A percentile compares a stretch with the other conserved stretches of the same genome.
Evolutionary conservation across 92 coral and sea anemone genomes (phyloP).

Genomic region (Virgularia gustaviana): DNA sequence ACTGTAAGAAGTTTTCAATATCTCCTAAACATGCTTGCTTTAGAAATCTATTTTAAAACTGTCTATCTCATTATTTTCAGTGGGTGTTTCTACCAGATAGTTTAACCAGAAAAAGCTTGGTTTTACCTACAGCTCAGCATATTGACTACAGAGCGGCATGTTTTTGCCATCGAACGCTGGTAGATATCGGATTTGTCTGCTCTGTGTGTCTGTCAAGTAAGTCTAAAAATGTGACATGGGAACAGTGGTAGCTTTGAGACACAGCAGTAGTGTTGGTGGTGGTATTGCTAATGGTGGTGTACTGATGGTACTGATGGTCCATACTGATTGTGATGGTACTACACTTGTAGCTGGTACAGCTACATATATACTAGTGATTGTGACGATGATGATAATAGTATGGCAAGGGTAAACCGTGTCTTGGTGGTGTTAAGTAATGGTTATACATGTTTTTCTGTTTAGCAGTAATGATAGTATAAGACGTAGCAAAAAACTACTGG

Average conservation of each 20-base stretch:
- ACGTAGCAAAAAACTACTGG: too few species aligned
- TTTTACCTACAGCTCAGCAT: constrained; percentile 80
- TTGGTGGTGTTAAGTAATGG: too few species aligned
- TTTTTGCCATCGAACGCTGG: constrained; percentile 88
- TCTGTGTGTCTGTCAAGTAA: constrained; percentile 98
- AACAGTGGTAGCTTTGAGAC: not conserved
- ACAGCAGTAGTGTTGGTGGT: not conserved
- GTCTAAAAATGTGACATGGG: too few species aligned
- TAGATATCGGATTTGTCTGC: constrained; percentile 95
- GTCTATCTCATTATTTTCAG: constrained; percentile 31
- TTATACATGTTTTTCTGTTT: not conserved
- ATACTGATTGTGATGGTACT: too few species aligned
- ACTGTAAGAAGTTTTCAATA: not conserved
- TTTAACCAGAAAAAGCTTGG: constrained; percentile 64
- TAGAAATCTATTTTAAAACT: not conserved
- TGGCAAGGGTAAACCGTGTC: too few species aligned
- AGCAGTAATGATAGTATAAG: too few species aligned
- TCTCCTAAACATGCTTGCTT: not conserved
- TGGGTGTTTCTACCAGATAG: constrained; percentile 89
- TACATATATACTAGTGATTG: too few species aligned
- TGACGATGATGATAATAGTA: too few species aligned
- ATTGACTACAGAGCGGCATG: constrained; percentile 99
- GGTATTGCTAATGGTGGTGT: too few species aligned
- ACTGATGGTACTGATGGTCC: too few species aligned
- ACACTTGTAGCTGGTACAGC: too few species aligned